Base-by-base conservation (phyloP, 2,888 invertebrate species). In the Calameuta pallipes region DNA sequence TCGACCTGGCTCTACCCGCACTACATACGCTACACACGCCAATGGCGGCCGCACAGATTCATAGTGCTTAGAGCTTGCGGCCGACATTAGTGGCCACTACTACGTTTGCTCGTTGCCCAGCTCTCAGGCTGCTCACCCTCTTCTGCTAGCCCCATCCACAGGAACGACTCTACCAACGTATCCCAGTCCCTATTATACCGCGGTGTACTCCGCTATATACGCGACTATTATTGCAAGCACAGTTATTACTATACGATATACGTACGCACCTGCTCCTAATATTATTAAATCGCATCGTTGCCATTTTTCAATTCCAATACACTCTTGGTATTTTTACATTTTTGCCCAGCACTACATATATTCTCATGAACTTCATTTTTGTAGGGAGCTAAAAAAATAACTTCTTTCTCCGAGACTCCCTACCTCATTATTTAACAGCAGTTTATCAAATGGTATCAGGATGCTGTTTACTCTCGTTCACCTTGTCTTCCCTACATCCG, bases 41-140 rank as follows among this genome's bases (percentile, higher is more conserved):
- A 76, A 77, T 75, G 76, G 79, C 76, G 76, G 76, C 73, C 69
- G 76, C 78, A 81, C 78, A 75, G 80, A 80, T 80, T 81, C 80
- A 78, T 76, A 81, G 81, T 80, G 76, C 78, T 81, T 80, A 78
- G 81, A 81, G 80, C 81, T 81, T 81, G 81, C 75, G 81, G 81
- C 74, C 76, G 76, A 81, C 81, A 81, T 81, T 81, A 81, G 81
- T 81, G 79, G 76, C 56, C 36, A 73, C 74, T n/a, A 80, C 73
- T 71, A 33, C 34, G 71, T 71, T 71, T 71, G 33, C 71, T 34
- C 71, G 33, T 31, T 71, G 56, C 56, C 71, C 71, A 31, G 33
- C 56, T 71, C 33, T 71, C 71, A 34, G 31, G 31, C 34, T 31
- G 71, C 71, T 31, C 71, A 71, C 71, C 71, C 71, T 34, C 31